phyloP scores from a whole-genome alignment of 2,888 invertebrate genomes.

The Dascillus cervinus region DNA sequence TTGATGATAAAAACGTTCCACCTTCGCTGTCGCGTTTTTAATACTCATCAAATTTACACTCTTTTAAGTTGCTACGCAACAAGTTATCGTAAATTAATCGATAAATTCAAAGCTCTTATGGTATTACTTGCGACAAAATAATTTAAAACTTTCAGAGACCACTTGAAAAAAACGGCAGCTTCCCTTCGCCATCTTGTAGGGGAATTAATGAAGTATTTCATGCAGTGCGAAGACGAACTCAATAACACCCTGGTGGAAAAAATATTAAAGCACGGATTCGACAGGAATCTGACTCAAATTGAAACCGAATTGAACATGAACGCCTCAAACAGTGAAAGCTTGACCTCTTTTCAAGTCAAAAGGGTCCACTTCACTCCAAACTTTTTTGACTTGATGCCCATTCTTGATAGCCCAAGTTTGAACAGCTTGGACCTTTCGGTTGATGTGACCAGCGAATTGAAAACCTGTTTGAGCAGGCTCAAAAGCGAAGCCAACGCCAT shows the following conservation, averaged over 20 bases:
- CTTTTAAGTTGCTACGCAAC: too few relatives aligned
- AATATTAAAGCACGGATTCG: conserved; percentile 43
- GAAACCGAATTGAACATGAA: conserved; percentile 23
- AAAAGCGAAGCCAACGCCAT: conserved; percentile 64
- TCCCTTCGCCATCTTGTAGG: conserved; percentile 58
- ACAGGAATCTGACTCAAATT: conserved; percentile 25
- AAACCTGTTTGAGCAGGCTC: conserved; percentile 58
- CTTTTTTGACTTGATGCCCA: conserved; percentile 50
- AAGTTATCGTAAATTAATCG: too few relatives aligned
- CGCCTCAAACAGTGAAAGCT: conserved; percentile 23
- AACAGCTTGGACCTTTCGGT: conserved; percentile 48
- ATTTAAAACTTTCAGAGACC: conserved; percentile 57
- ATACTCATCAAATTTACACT: too few relatives aligned
- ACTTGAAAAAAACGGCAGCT: conserved; percentile 55
- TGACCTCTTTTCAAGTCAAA: conserved; percentile 22
- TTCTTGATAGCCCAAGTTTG: conserved; percentile 53
- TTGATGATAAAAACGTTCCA: too few relatives aligned
- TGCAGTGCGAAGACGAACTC: conserved; percentile 69
- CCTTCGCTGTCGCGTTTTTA: too few relatives aligned
- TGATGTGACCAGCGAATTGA: conserved; percentile 58
- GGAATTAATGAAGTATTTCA: conserved; percentile 66
- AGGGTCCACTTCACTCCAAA: conserved; percentile 68
- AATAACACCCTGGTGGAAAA: conserved; percentile 66
- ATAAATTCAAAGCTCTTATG: too few relatives aligned
- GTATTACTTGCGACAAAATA: too few relatives aligned